Evolutionary conservation across 2,888 invertebrate species (phyloP), one percentile per base, ranked within the genome.

Genomic region (Scaptodrosophila latifasciaeformis): DNA sequence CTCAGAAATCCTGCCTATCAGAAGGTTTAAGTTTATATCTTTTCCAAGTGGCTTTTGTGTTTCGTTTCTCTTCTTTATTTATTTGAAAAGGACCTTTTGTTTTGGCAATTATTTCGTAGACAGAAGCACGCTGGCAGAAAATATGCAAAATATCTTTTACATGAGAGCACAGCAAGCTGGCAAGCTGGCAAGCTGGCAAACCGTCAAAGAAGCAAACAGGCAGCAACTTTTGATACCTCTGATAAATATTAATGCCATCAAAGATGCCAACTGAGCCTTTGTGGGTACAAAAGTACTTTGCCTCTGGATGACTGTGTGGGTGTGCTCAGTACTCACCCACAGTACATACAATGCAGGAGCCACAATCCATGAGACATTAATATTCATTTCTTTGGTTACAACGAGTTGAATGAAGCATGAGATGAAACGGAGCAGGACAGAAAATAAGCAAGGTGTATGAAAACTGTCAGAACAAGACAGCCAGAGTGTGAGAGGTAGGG

Each of bases 381-480:
- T 76, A 76, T 76, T 76, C 81, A 81, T 76, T 81, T 79, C 77
- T 77, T 76, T 69, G 65, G 70, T 54, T 63, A 81, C 81, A 74
- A 72, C 62, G n/a, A n/a, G n/a, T n/a, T n/a, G n/a, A n/a, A n/a
- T n/a, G n/a, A n/a, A n/a, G n/a, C n/a, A n/a, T n/a, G n/a, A n/a
- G n/a, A n/a, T n/a, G n/a, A n/a, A n/a, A n/a, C n/a, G n/a, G n/a
- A n/a, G n/a, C n/a, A n/a, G n/a, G n/a, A n/a, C n/a, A n/a, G n/a
- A n/a, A n/a, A n/a, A n/a, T n/a, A n/a, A n/a, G n/a, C n/a, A n/a
- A n/a, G n/a, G n/a, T n/a, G n/a, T n/a, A n/a, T n/a, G n/a, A n/a
- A n/a, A 77, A 66, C 62, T 59, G 57, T 57, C 39, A 19, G 13
- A 39, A 1, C n/a, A 7, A 39, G 10, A 35, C n/a, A 35, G 13